Evolutionary conservation across 2,888 invertebrate species (phyloP).

Genomic region (Mamestra brassicae): DNA sequence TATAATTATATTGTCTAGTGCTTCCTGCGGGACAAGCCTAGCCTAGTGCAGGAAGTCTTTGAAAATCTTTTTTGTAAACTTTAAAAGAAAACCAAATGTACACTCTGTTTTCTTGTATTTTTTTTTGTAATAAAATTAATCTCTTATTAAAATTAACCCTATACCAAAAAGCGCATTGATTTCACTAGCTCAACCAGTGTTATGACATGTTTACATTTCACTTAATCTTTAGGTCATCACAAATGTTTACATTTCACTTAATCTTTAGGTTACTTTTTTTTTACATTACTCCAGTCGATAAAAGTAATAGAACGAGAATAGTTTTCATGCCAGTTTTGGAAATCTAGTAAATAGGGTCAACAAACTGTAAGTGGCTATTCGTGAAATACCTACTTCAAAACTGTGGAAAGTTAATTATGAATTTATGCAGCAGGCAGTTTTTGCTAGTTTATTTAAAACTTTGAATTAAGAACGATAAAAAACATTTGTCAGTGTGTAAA

Average conservation of each 20-base stretch:
- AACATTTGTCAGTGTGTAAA: slow-evolving; percentile 28
- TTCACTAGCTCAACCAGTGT: not conserved
- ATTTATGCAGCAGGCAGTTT: slow-evolving; percentile 13
- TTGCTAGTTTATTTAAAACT: slow-evolving; percentile 28
- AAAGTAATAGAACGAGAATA: not conserved
- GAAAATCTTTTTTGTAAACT: no score
- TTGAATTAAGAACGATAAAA: slow-evolving; percentile 22
- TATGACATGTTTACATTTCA: not conserved
- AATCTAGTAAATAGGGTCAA: slow-evolving; percentile 47
- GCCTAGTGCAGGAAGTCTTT: no score
- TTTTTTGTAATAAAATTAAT: no score
- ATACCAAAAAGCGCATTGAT: slow-evolving; percentile 9
- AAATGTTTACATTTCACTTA: not conserved
- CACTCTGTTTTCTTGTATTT: no score
- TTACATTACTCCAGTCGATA: not conserved
- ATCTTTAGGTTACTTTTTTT: not conserved
- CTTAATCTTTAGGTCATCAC: not conserved
- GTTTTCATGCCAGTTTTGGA: slow-evolving; percentile 7
- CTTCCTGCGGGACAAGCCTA: no score
- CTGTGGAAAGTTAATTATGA: slow-evolving; percentile 4
- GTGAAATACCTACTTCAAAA: slow-evolving; percentile 15
- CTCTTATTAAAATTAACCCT: not conserved
- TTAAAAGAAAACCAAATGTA: no score
- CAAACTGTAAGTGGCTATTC: slow-evolving; percentile 32
- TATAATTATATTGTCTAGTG: not conserved